These are phyloP conservation scores for Lochmaea crataegi DNA, from an alignment of 2,888 invertebrate genomes.

Conservation along the genomic window DNA sequence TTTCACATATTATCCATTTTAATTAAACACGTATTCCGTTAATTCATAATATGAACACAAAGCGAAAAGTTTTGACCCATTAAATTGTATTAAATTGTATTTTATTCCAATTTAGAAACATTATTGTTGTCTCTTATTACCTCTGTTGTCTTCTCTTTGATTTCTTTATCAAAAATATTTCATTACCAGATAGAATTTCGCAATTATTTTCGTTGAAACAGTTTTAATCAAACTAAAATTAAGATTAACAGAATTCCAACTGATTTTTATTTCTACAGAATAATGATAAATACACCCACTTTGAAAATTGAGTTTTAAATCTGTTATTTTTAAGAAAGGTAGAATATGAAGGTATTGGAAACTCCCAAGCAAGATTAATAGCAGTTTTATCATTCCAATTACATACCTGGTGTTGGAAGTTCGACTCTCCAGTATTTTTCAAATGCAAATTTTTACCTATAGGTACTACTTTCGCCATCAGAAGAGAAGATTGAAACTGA, in stretches of 20 bases:
- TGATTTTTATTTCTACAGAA: neutral
- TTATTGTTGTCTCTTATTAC: conserved; percentile 30
- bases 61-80: neutral
- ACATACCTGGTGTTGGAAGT: no score
- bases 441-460: no score
- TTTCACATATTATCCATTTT: neutral
- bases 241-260: neutral
- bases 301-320: neutral
- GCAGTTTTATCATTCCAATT: no score
- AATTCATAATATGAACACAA: neutral
- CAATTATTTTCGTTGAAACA: conserved; percentile 33
- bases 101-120: conserved; percentile 17
- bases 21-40: neutral
- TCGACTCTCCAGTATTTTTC: no score
- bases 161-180: conserved; percentile 36
- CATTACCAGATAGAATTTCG: conserved; percentile 31
- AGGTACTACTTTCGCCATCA: no score
- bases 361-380: no score
- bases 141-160: conserved; percentile 30
- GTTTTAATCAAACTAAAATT: conserved; percentile 18
- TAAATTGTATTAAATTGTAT: conserved; percentile 18
- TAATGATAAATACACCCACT: neutral
- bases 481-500: no score
- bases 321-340: no score
- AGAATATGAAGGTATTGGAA: no score